Evolutionary conservation across 2,113 vertebrate species (phyloP), one percentile per base, ranked within the genome.

Genomic region (Lanius ludovicianus): DNA sequence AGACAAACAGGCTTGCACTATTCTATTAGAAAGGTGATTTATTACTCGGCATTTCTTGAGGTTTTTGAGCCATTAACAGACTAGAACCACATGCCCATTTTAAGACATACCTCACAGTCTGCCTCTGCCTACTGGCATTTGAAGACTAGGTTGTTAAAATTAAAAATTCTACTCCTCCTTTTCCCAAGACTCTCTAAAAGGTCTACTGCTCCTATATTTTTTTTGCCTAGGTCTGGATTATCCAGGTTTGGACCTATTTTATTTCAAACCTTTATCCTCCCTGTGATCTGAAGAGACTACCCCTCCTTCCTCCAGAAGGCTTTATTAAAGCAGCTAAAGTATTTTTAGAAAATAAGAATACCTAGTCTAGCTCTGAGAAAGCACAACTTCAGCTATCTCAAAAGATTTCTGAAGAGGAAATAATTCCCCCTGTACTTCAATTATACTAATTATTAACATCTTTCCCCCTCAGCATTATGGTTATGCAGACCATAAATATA

Each of bases 1-100:
- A 44, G 25, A 63, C 16, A 73, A 81, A 37, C 1, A 80, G 78
- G 8, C 31, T 1, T 0, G 0, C 9, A 33, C 10, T 7, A 57
- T 62, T 84, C n/a, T 65, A 8, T 65, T 55, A 60, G 33, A 47
- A 71, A 84, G 14, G 13, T 15, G 44, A 75, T 82, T 75, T 53
- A 82, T 57, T 79, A 10, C 14, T 91, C 3, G 1, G 44, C 11
- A 77, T 78, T 81, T 74, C 50, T 80, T 62, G 7, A 79, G 6
- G 23, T 27, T 89, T 73, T 60, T 7, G 31, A 50, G 55, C 24
- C 28, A 44, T 25, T 17, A 52, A 44, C 10, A n/a, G 31, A 63
- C 22, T 21, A 49, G 31, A 71, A 23, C 50, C 49, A 57, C 17
- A 3, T 24, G 22, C 20, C 39, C 31, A 12, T 50, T 91, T 76